Base-by-base conservation (phyloP, 2,113 vertebrate genomes). In the Hiodon tergisus region DNA sequence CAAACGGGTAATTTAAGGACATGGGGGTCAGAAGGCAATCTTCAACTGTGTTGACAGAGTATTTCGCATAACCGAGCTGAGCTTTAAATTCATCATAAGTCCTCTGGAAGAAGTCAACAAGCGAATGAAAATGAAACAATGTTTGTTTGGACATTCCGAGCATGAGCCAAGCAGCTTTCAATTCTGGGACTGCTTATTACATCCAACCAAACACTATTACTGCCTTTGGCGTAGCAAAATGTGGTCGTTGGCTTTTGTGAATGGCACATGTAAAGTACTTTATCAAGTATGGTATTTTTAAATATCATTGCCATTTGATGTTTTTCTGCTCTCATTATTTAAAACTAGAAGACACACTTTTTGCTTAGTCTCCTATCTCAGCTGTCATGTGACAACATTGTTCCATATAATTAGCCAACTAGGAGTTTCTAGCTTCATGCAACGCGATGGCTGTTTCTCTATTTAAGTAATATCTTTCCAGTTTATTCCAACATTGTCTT, bases 61-160 rank as follows among this genome's bases (percentile, higher is more conserved):
- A 62, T 17, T 61, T 72, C 31, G 2, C 48, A 61, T 72, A 62
- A 61, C 47, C 9, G 17, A 5, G 52, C 31, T 5, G 58, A 53
- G 71, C 51, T 52, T 73, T 16, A 74, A 7, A 74, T 74, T 31
- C 10, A 63, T 66, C 72, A 74, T 48, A 66, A 47, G 61, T 3
- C 16, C 17, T 9, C 62, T 72, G 61, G 60, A 73, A 72, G 54
- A 73, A 65, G 72, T 65, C 59, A 53, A 53, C 50, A 63, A 63
- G 47, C 54, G 14, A 63, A 53, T 73, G 52, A 59, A 60, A 71
- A 59, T 55, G 52, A 63, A 52, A 46, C 16, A 55, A 55, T 67
- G 61, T 66, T 74, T 73, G 71, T 73, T 73, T 73, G 71, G 60
- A 73, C 59, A 65, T 53, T 31, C 60, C 60, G 6, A 62, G 58